Conservation (phyloP, 2,888 invertebrate genomes). For the Pollenia amentaria region DNA sequence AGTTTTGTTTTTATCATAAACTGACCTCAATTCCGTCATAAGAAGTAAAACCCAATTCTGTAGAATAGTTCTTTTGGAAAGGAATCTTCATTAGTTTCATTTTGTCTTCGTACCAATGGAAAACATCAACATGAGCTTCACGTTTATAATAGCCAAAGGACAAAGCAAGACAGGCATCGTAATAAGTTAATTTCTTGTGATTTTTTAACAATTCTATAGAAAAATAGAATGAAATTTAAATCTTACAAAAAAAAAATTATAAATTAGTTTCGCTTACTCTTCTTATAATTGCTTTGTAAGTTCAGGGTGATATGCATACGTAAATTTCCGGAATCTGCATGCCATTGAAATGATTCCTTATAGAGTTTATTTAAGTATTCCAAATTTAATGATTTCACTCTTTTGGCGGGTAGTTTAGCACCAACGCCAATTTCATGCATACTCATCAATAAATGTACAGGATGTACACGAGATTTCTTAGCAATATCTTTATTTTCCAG, state of each 20-base stretch:
- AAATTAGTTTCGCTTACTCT: slow-evolving; percentile 77
- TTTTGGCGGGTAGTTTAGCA: slow-evolving; percentile 52
- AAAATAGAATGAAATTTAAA: slow-evolving; percentile 28
- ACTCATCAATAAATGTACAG: slow-evolving; percentile 78
- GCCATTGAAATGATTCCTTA: slow-evolving; percentile 78
- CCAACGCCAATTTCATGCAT: slow-evolving; percentile 68
- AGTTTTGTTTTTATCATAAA: background rate
- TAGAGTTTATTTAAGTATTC: slow-evolving; percentile 76
- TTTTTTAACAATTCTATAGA: slow-evolving; percentile 77
- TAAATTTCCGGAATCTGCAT: slow-evolving; percentile 60
- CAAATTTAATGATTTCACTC: slow-evolving; percentile 64
- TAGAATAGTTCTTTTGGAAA: slow-evolving; percentile 1
- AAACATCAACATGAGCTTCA: slow-evolving; percentile 78
- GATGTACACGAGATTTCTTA: slow-evolving; percentile 77
- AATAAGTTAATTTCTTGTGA: slow-evolving; percentile 77
- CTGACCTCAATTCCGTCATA: slow-evolving; percentile 62
- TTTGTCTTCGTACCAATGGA: slow-evolving; percentile 77
- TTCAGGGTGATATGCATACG: slow-evolving; percentile 82
- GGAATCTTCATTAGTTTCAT: slow-evolving; percentile 70
- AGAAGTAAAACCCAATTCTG: slow-evolving; percentile 8
- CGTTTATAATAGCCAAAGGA: slow-evolving; percentile 81
- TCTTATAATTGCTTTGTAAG: slow-evolving; percentile 79
- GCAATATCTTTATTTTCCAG: slow-evolving; percentile 76
- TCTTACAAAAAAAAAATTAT: background rate
- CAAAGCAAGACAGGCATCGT: slow-evolving; percentile 81